Evolutionary conservation across 1,140 invertebrate genomes (phyloP), one percentile per base, ranked within the genome.

Genomic region (Drosophila busckii): DNA sequence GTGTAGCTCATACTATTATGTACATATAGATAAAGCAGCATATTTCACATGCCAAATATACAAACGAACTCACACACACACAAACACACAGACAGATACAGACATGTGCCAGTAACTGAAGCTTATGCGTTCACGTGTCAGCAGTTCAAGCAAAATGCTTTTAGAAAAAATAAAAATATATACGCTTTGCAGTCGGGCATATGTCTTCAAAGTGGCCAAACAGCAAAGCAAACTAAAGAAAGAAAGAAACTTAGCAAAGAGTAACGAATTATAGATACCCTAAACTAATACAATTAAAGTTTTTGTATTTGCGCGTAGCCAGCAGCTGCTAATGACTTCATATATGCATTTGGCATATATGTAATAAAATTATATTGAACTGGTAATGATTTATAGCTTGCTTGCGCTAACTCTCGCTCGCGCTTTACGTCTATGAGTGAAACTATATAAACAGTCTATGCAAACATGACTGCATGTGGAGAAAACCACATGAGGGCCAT

Each of bases 181-280:
- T 12, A 13, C 42, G 22, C 35, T 28, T 40, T 58, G 38, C 45
- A 29, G 25, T 41, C 23, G 5, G 53, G 64, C 64, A 67, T 67
- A 66, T 67, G 64, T 67, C 62, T 64, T 63, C 40, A 28, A 35
- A 54, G 55, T 25, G 44, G 32, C 26, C 28, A 23, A 63, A 54
- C 12, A 8, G 44, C 5, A 25, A 12, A 20, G 2, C 28, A 12
- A 31, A 22, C 29, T 13, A 19, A 16, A 31, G 17, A 5, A 6
- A 16, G 4, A 4, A 2, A 28, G 9, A 41, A 26, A 13, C 17
- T 6, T n/a, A 26, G 38, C 38, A 3, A 26, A 37, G 31, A 40
- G 2, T 52, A 32, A n/a, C n/a, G n/a, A n/a, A n/a, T n/a, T n/a
- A n/a, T n/a, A n/a, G n/a, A n/a, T n/a, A n/a, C n/a, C n/a, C n/a